phyloP scores from a whole-genome alignment of 2,797 vertebrate genomes.

The Hippopotamyrus pictus region DNA sequence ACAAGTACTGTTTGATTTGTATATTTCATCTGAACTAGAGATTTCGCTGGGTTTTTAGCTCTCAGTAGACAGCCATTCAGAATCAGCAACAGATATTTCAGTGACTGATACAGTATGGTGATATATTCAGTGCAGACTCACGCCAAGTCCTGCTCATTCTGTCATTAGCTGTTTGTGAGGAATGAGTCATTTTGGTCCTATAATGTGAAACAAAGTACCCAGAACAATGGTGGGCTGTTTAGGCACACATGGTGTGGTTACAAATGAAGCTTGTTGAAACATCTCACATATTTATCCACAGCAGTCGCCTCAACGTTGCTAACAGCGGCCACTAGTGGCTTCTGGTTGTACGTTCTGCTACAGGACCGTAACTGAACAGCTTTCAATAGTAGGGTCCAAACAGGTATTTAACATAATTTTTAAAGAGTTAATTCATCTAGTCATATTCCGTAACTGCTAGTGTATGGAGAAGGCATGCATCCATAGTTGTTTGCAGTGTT shows the following conservation, averaged over 20 bases:
- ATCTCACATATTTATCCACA: not conserved
- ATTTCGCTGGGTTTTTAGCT: not conserved
- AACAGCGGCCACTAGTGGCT: conserved; percentile 35
- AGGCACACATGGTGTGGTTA: not conserved
- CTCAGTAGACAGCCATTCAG: not conserved
- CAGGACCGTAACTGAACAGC: not conserved
- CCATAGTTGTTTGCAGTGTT: not conserved
- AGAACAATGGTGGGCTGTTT: not conserved
- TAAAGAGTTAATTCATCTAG: not conserved
- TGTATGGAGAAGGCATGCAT: not conserved
- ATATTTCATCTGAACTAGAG: not conserved
- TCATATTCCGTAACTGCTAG: not conserved
- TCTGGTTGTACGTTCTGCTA: not conserved
- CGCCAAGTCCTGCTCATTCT: not conserved
- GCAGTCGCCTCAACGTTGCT: not conserved
- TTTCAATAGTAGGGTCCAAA: not conserved
- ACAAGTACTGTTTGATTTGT: not conserved
- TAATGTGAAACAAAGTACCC: not conserved
- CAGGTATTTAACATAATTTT: not conserved
- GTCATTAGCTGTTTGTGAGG: not conserved
- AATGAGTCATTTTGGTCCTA: not conserved
- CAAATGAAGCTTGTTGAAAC: not conserved
- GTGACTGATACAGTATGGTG: not conserved
- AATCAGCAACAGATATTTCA: not conserved
- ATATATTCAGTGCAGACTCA: not conserved